Evolutionary conservation across 2,113 vertebrate species (phyloP).

Genomic region (Melanerpes aurifrons): DNA sequence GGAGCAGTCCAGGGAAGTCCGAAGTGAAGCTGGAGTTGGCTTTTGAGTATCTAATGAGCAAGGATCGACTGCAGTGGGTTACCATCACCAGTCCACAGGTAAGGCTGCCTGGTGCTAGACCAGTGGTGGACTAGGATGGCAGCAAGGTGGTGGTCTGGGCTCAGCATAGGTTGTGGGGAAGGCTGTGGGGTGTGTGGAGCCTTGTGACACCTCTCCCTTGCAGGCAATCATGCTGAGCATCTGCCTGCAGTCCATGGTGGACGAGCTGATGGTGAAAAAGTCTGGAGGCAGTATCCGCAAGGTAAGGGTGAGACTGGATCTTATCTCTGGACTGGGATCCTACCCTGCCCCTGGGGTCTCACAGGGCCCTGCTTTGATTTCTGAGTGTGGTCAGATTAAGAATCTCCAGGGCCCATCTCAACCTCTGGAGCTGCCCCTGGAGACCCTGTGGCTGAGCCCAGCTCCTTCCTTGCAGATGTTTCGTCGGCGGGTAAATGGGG

Average conservation of each 20-base stretch:
- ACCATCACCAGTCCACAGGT: slow-evolving; percentile 99
- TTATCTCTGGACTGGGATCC: neutral
- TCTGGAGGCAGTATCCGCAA: slow-evolving; percentile 97
- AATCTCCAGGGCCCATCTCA: neutral
- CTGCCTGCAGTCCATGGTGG: slow-evolving; percentile 98
- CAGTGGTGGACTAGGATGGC: fast-evolving
- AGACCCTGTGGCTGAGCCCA: neutral
- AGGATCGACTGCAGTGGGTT: slow-evolving; percentile 97
- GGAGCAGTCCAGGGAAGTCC: slow-evolving; percentile 83
- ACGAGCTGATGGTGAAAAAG: slow-evolving; percentile 98
- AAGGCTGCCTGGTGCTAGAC: neutral
- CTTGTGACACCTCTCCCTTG: neutral
- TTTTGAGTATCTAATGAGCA: slow-evolving; percentile 99
- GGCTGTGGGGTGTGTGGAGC: neutral
- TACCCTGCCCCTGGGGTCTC: neutral
- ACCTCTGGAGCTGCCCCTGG: neutral
- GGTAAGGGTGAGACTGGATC: slow-evolving; percentile 68
- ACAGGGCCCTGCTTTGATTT: neutral
- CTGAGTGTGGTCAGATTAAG: neutral
- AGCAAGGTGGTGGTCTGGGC: fast-evolving
- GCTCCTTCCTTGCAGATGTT: slow-evolving; percentile 81
- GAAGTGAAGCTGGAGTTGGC: slow-evolving; percentile 97
- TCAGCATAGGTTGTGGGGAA: fast-evolving
- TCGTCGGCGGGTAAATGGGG: slow-evolving; percentile 84
- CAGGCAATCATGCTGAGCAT: slow-evolving; percentile 99